A percentile compares a stretch with the other conserved stretches of the same genome.
phyloP scores from a whole-genome alignment of 2,797 vertebrate species.

The Sphenopsis melanotis region DNA sequence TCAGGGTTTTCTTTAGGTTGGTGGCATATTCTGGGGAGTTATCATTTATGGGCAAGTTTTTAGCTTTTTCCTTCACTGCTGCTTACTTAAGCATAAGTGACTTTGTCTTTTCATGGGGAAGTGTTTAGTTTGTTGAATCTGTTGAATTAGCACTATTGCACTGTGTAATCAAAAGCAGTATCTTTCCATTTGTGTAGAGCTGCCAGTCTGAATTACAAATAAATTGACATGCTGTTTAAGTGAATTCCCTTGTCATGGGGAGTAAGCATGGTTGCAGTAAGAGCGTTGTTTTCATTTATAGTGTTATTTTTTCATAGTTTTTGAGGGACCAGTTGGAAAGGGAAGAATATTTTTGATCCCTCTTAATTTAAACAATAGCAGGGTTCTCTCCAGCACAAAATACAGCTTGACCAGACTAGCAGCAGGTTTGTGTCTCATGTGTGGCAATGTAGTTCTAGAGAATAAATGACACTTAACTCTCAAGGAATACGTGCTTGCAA shows the following conservation, averaged over 20 bases:
- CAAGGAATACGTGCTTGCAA: background rate
- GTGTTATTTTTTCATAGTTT: background rate
- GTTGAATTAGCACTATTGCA: background rate
- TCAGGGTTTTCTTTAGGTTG: background rate
- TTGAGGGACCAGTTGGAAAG: background rate
- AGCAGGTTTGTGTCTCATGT: background rate
- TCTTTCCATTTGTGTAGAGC: background rate
- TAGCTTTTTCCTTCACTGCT: background rate
- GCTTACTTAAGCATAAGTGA: background rate
- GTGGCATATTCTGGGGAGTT: background rate
- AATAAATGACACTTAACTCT: background rate
- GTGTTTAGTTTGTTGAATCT: background rate
- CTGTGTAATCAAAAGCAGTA: background rate
- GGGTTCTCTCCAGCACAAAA: background rate
- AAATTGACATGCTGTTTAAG: background rate
- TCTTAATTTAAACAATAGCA: background rate
- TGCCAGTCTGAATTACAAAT: background rate
- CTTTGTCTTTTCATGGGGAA: background rate
- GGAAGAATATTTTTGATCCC: background rate
- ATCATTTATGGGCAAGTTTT: background rate
- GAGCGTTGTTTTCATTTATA: background rate
- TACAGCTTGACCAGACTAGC: background rate
- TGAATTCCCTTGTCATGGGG: background rate
- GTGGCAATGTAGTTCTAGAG: background rate
- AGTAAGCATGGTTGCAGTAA: background rate